phyloP scores from a whole-genome alignment of 2,113 vertebrate genomes.

The Lasiurus borealis region DNA sequence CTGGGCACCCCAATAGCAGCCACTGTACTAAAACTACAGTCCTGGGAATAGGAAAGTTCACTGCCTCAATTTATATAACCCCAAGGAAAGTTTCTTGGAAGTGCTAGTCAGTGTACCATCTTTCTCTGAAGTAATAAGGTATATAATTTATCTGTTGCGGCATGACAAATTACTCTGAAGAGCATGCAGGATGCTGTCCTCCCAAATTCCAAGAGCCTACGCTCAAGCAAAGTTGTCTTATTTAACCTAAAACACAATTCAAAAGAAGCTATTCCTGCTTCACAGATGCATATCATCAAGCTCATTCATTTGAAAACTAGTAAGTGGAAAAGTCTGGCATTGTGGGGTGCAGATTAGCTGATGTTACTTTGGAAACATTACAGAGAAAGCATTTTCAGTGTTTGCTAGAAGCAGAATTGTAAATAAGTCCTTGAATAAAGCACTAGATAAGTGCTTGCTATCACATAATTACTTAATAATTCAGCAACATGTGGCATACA shows the following conservation, averaged over 20 bases:
- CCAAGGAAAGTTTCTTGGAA: neutral
- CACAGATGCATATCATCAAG: neutral
- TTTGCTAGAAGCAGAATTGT: neutral
- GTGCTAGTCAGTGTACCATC: neutral
- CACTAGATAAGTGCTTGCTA: neutral
- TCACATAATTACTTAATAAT: constrained; percentile 67
- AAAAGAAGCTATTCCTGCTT: neutral
- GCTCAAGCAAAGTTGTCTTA: neutral
- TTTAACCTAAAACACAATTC: neutral
- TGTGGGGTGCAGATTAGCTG: neutral
- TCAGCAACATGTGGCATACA: neutral
- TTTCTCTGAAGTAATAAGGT: neutral
- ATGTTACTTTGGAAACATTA: constrained; percentile 42
- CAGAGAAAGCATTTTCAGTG: constrained; percentile 49
- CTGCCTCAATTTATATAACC: neutral
- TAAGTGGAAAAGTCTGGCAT: neutral
- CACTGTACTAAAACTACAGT: neutral
- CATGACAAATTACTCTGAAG: neutral
- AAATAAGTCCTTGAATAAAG: constrained; percentile 65
- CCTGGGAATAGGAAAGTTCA: neutral
- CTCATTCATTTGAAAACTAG: neutral
- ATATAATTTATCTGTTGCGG: neutral
- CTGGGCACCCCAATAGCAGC: neutral
- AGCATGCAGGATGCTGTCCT: neutral
- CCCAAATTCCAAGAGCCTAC: neutral